Evolutionary conservation across 2,888 invertebrate species (phyloP).

Genomic region (Lissonota sp.): DNA sequence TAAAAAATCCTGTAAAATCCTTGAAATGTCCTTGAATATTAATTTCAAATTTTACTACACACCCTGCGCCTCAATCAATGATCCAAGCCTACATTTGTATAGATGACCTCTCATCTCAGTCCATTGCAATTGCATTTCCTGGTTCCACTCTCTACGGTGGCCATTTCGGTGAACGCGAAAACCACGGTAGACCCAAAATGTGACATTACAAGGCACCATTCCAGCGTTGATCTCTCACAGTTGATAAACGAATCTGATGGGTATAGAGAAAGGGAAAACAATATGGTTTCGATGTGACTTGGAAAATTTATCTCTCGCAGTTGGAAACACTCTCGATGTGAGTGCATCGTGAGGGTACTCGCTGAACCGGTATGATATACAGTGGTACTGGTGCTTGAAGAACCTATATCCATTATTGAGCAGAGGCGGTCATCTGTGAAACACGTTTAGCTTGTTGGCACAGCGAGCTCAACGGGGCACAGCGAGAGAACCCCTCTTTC

Average conservation of each 20-base stretch:
- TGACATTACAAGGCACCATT: no score
- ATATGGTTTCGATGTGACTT: conserved; percentile 8
- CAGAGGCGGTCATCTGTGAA: conserved; percentile 82
- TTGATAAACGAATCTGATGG: neutral
- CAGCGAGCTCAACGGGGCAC: conserved; percentile 80
- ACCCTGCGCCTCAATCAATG: no score
- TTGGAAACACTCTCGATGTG: conserved; percentile 36
- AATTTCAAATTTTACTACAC: no score
- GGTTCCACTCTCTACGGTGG: no score
- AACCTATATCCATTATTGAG: conserved; percentile 74
- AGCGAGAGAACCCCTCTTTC: conserved; percentile 69
- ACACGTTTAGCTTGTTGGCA: conserved; percentile 83
- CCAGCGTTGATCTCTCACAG: neutral
- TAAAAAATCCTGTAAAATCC: no score
- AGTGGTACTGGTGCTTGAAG: conserved; percentile 57
- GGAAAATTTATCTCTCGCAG: conserved; percentile 11
- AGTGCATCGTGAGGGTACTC: conserved; percentile 59
- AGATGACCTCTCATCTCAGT: no score
- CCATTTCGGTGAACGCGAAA: no score
- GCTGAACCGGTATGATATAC: conserved; percentile 59
- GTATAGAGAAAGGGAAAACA: neutral
- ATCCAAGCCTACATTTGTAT: no score
- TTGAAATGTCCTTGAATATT: no score
- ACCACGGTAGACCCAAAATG: no score
- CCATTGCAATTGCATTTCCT: no score